Evolutionary conservation across 2,113 vertebrate genomes (phyloP), one percentile per base, ranked within the genome.

Genomic region (Gobio gobio): DNA sequence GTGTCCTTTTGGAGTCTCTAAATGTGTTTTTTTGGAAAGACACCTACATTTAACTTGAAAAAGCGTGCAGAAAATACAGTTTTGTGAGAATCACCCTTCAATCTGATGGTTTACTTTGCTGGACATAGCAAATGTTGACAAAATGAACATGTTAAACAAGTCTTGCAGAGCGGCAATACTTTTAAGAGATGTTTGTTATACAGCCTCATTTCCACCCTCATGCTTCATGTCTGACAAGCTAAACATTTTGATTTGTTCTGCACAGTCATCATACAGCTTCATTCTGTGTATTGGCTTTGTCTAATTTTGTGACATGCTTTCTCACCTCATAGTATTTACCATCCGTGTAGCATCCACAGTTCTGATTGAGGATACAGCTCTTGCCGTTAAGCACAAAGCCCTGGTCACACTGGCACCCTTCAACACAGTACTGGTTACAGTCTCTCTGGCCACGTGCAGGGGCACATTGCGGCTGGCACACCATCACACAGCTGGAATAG

Each of bases 291-390:
- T 40, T 13, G 74, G 14, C 51, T 72, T 43, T n/a, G 20, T 40
- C 33, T 20, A 68, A 36, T 36, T 66, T n/a, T 54, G 43, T 66
- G 45, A 49, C 13, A 43, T 20, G 8, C 10, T 81, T 36, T 91
- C 94, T 9, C 91, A 98, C 98, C 97, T 99, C 97, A 0, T 97
- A 99, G 90, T 99, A 99, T 89, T 98, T 99, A 86, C 97, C 96
- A 0, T 99, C 98, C 0, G 96, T 95, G 91, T 99, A 98, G 93
- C 98, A 99, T 92, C 98, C 98, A 0, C 98, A 99, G 94, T 94
- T 97, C 78, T 98, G 98, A 5, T 95, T 96, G 66, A 97, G 96
- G 89, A 99, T 97, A 94, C 98, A 99, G 92, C 94, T 97, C 93
- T 94, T 97, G 89, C 98, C 97, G 0, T 99, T 97, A 87, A 98